Conservation (phyloP, 1,140 invertebrate genomes). For the Solenopsis invicta region DNA sequence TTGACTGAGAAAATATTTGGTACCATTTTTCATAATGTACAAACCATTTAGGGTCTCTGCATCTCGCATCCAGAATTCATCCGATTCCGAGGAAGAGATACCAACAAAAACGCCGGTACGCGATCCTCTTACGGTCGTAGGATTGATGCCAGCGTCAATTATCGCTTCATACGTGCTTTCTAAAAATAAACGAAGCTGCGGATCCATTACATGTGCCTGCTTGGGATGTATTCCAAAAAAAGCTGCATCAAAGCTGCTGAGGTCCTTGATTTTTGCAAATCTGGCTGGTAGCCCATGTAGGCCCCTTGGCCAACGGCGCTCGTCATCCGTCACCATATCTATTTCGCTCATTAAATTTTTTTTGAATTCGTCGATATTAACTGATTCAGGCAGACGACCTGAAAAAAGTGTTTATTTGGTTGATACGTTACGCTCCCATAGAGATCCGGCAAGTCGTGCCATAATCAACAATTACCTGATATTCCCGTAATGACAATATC, state of each 20-base stretch:
- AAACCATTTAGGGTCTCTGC: conserved; percentile 93
- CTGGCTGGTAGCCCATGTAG: no score
- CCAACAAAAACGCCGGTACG: conserved; percentile 97
- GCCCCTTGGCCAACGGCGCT: no score
- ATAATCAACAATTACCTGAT: no score
- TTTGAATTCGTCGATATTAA: no score
- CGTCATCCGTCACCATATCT: no score
- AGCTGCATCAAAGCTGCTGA: no score
- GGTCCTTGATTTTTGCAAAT: no score
- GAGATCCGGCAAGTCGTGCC: not conserved
- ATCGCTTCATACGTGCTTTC: conserved; percentile 98
- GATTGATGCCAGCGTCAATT: conserved; percentile 97
- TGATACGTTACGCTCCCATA: conserved; percentile 6
- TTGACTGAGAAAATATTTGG: not conserved
- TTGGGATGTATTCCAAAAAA: no score
- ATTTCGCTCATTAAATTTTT: no score
- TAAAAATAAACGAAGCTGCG: conserved; percentile 95
- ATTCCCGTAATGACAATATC: conserved; percentile 96
- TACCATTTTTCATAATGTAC: conserved; percentile 21
- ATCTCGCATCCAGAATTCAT: conserved; percentile 93
- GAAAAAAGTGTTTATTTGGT: no score
- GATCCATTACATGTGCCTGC: conserved; percentile 98
- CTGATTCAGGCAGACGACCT: no score
- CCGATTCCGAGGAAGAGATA: conserved; percentile 94
- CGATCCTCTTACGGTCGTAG: no score